Evolutionary conservation across 2,888 invertebrate species (phyloP), one percentile per base, ranked within the genome.

Genomic region (Anodontia alba): DNA sequence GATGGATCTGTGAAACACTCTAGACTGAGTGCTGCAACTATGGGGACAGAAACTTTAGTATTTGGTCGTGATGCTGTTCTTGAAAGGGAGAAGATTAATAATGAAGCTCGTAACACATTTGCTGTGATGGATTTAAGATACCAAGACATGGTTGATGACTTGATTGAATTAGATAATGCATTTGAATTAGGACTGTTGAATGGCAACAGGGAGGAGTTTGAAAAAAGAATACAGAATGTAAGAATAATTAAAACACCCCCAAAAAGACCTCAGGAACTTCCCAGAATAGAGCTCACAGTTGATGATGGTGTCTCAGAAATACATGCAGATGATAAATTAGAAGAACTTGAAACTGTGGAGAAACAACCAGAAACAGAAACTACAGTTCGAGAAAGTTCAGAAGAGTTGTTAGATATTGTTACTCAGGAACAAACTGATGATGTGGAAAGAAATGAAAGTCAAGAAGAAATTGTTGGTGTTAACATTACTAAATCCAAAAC

Each of bases 11-110:
- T 86, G 10, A 85, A 84, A 76, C 78, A 79, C 15, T 86, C 87
- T 0, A 72, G 87, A 62, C 67, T 80, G 17, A 86, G 87, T 36
- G 77, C 76, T 17, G 75, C 73, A 31, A 86, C 86, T 1, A 76
- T 20, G 1, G 69, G 43, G 26, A 69, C 23, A 23, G 46, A 69
- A 29, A 46, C 26, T 0, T 81, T 86, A 73, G 83, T 89, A 73
- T 86, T 89, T 73, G 91, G 90, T 70, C 80, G 89, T 31, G 91
- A 91, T 62, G 87, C 90, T 31, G 81, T 88, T 8, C 72, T 80
- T 29, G 92, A 92, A 79, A 81, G 90, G 29, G 90, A 91, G 51
- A 91, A 88, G 66, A 85, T 91, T 0, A 88, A 89, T 67, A 83
- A 86, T 67, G 89, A 89, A 73, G 90, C 91, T 17, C 77, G 84